Conservation (phyloP, 1,140 invertebrate genomes). For the Babylonia areolata region DNA sequence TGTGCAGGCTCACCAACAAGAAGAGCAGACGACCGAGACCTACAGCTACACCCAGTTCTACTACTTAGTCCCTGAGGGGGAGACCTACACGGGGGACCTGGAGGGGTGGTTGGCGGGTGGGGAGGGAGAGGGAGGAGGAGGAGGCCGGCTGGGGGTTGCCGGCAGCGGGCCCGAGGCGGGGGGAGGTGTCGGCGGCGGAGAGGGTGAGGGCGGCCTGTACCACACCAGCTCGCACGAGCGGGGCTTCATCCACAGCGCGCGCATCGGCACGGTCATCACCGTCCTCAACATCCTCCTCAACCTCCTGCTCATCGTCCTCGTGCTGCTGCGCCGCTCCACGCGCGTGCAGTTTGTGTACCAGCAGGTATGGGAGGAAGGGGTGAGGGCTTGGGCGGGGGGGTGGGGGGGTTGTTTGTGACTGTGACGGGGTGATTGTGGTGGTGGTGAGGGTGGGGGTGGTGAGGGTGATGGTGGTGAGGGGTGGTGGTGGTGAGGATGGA, state of each 20-base stretch:
- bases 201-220: constrained; percentile 17
- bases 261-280: constrained; percentile 42
- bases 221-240: constrained; percentile 41
- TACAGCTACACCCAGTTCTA: background rate
- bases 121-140: background rate
- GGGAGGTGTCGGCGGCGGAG: background rate
- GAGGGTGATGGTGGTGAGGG: too few species aligned
- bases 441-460: too few species aligned
- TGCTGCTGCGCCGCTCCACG: constrained; percentile 20
- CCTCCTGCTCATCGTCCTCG: constrained; percentile 40
- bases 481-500: too few species aligned
- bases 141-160: background rate
- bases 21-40: background rate
- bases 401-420: background rate
- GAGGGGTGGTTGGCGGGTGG: too few species aligned
- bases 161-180: background rate
- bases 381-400: background rate
- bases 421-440: background rate
- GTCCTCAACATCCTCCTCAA: constrained; percentile 36
- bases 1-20: background rate
- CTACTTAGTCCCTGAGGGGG: constrained; percentile 6
- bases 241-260: constrained; percentile 39
- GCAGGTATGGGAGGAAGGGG: constrained; percentile 34
- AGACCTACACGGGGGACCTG: background rate
- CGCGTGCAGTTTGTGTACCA: constrained; percentile 38